These are phyloP conservation scores for Cheilosia soror DNA, from an alignment of 2,888 invertebrate genomes.

Conservation along the genomic window DNA sequence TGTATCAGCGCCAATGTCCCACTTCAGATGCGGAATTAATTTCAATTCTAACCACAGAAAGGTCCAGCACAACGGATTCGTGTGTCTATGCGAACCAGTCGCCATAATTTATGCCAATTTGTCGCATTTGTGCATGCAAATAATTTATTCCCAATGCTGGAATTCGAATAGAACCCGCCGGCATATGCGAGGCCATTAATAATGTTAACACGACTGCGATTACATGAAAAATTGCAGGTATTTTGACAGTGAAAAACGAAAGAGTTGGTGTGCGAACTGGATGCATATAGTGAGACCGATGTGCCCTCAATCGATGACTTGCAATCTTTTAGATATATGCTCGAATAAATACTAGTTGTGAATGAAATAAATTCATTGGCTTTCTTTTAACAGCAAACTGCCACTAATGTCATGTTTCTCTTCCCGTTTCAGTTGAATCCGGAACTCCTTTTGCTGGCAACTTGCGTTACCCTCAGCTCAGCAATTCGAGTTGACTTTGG, in stretches of 20 bases:
- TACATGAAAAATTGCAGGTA: background rate
- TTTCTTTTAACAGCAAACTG: no score
- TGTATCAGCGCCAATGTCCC: slow-evolving; percentile 45
- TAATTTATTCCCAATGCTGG: slow-evolving; percentile 45
- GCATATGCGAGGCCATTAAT: slow-evolving; percentile 13
- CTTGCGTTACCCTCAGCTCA: slow-evolving; percentile 82
- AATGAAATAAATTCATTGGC: no score
- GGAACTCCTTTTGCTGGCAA: slow-evolving; percentile 80
- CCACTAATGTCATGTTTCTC: background rate
- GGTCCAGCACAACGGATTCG: slow-evolving; percentile 17
- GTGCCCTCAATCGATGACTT: slow-evolving; percentile 1
- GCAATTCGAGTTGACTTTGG: slow-evolving; percentile 87
- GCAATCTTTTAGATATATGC: background rate
- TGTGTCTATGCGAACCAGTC: slow-evolving; percentile 20
- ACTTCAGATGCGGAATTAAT: slow-evolving; percentile 43
- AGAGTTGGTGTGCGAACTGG: slow-evolving; percentile 54
- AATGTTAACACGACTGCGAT: slow-evolving; percentile 34
- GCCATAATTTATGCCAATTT: slow-evolving; percentile 47
- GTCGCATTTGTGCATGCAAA: slow-evolving; percentile 47
- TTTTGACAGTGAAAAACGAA: slow-evolving; percentile 33
- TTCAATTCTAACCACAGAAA: slow-evolving; percentile 32
- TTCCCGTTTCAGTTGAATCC: slow-evolving; percentile 77
- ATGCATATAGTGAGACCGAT: background rate
- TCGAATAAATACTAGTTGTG: no score
- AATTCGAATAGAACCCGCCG: slow-evolving; percentile 34